Percentiles rank a stretch among this genome's conserved stretches.
Conservation (phyloP, 1,140 invertebrate species). For the Drosophila rhopaloa region DNA sequence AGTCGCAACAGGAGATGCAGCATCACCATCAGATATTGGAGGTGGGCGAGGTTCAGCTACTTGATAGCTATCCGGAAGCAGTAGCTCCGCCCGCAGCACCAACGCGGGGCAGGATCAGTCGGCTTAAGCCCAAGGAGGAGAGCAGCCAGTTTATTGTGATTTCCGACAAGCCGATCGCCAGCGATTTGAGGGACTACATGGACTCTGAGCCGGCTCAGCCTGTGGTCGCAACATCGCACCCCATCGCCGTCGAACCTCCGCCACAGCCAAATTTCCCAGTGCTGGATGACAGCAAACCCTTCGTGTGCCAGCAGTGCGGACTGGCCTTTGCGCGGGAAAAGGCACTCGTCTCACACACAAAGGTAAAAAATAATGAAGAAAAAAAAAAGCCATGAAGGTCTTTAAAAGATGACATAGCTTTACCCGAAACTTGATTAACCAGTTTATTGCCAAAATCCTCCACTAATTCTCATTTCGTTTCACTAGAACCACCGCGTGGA, state of each 20-base stretch:
- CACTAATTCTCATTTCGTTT: slow-evolving; percentile 9
- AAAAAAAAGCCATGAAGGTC: not conserved
- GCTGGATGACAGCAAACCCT: slow-evolving; percentile 90
- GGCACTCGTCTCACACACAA: slow-evolving; percentile 89
- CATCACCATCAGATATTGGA: slow-evolving; percentile 34
- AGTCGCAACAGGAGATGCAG: slow-evolving; percentile 4
- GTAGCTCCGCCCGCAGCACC: slow-evolving; percentile 31
- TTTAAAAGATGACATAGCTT: not conserved
- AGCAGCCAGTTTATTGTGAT: slow-evolving; percentile 62
- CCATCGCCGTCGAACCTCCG: slow-evolving; percentile 27
- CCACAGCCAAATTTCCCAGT: slow-evolving; percentile 85
- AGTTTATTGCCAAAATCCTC: not conserved
- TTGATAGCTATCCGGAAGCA: slow-evolving; percentile 28
- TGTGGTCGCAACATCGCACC: slow-evolving; percentile 5
- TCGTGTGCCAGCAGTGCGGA: slow-evolving; percentile 92
- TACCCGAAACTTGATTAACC: slow-evolving; percentile 6
- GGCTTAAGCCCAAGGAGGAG: slow-evolving; percentile 77
- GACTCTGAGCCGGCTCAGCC: slow-evolving; percentile 24
- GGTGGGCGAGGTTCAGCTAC: slow-evolving; percentile 13
- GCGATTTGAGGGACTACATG: slow-evolving; percentile 40
- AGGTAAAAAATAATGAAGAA: slow-evolving; percentile 76
- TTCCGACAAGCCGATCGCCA: slow-evolving; percentile 34
- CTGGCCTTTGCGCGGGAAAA: slow-evolving; percentile 92
- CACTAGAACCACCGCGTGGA: slow-evolving; percentile 90
- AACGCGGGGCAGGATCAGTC: slow-evolving; percentile 69